Evolutionary conservation across 2,113 vertebrate genomes (phyloP).

Genomic region (Chamaetylas fuelleborni): DNA sequence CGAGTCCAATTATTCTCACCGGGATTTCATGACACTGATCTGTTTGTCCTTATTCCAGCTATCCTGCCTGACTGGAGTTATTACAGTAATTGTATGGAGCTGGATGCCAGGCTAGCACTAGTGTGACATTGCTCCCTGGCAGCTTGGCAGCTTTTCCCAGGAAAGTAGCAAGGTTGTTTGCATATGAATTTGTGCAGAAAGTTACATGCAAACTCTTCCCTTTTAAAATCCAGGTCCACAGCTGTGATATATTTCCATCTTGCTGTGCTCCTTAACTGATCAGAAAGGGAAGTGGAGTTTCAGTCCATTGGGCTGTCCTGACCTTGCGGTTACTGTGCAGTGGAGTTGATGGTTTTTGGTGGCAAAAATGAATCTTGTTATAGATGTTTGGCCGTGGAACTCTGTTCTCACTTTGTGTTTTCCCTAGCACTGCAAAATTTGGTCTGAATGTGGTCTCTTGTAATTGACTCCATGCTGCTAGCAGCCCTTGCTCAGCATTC

Average conservation of each 20-base stretch:
- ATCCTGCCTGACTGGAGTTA: not conserved
- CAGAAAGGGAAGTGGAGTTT: not conserved
- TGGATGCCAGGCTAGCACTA: not conserved
- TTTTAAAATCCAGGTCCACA: not conserved
- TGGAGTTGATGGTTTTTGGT: not conserved
- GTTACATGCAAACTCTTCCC: not conserved
- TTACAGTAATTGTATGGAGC: not conserved
- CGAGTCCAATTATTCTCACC: not conserved
- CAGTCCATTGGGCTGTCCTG: not conserved
- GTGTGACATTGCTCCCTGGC: not conserved
- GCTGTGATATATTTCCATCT: rapidly evolving
- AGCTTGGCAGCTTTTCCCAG: not conserved
- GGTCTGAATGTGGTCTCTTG: not conserved
- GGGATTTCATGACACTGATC: constrained; percentile 20
- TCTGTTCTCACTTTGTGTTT: not conserved
- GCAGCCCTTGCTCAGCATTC: constrained; percentile 11
- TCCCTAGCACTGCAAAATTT: not conserved
- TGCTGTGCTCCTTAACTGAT: not conserved
- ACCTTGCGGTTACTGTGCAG: not conserved
- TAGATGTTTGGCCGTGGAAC: not conserved
- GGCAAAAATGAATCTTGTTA: not conserved
- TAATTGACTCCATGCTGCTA: not conserved
- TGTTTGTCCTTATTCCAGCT: not conserved
- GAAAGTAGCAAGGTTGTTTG: not conserved
- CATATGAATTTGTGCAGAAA: not conserved